A percentile compares a stretch with the other conserved stretches of the same genome.
phyloP scores from a whole-genome alignment of 2,113 vertebrate genomes.

The Aphyosemion australe region DNA sequence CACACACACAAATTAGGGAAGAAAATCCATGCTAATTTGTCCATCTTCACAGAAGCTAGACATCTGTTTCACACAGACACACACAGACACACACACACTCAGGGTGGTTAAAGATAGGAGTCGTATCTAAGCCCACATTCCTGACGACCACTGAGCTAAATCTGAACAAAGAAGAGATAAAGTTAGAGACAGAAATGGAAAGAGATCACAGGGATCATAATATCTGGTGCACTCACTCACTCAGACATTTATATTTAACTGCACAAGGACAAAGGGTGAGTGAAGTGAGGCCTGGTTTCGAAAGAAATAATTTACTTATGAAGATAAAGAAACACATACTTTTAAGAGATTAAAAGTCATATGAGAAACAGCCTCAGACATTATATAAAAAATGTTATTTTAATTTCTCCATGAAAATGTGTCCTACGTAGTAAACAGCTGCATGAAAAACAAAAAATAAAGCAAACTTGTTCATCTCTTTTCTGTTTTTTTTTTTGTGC shows the following conservation, averaged over 20 bases:
- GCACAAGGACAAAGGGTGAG: constrained; percentile 14
- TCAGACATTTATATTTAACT: constrained; percentile 24
- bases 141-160: constrained; percentile 31
- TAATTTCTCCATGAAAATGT: too few species aligned
- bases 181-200: neutral
- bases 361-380: too few species aligned
- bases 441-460: too few species aligned
- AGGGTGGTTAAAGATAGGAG: constrained; percentile 37
- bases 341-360: too few species aligned
- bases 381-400: too few species aligned
- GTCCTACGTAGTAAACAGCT: too few species aligned
- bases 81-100: neutral
- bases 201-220: constrained; percentile 5
- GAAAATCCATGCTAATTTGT: neutral
- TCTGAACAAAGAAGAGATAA: neutral
- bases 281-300: neutral
- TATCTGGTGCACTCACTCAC: neutral
- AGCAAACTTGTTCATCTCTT: too few species aligned
- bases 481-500: neutral
- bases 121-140: constrained; percentile 28
- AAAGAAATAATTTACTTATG: too few species aligned
- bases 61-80: constrained; percentile 6
- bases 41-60: constrained; percentile 8
- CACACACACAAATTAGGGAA: too few species aligned
- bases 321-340: neutral